Evolutionary conservation across 2,113 vertebrate species (phyloP).

Genomic region (Puffinus mauretanicus): DNA sequence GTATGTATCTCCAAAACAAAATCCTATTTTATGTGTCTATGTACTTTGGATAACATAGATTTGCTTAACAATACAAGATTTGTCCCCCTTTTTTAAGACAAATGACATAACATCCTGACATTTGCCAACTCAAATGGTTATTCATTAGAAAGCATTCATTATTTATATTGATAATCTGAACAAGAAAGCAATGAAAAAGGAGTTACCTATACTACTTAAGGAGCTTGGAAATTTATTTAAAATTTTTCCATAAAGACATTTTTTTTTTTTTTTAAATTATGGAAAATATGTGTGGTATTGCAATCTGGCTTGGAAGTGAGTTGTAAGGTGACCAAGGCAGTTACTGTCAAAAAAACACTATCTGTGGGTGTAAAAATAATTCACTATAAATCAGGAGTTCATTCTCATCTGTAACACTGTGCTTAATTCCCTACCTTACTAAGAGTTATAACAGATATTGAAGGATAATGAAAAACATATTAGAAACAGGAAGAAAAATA

Average conservation of each 20-base stretch:
- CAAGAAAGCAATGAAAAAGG: background rate
- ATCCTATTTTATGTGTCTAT: background rate
- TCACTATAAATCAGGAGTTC: background rate
- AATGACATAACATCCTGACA: background rate
- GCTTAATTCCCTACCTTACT: background rate
- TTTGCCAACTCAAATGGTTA: background rate
- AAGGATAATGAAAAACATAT: background rate
- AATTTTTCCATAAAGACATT: background rate
- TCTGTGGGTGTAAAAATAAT: background rate
- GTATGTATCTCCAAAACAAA: background rate
- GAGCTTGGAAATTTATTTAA: background rate
- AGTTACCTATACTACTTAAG: background rate
- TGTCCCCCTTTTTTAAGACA: background rate
- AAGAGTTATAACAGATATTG: background rate
- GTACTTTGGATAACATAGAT: background rate
- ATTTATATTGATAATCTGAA: background rate
- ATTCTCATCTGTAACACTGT: background rate
- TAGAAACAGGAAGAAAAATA: background rate
- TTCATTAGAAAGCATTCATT: background rate
- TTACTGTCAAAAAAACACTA: background rate
- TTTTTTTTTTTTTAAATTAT: background rate
- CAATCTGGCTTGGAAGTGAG: background rate
- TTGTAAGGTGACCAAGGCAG: background rate
- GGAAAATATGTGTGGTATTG: fast-evolving
- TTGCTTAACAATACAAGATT: background rate